Conservation (phyloP, 2,113 vertebrate species). For the Natator depressus region DNA sequence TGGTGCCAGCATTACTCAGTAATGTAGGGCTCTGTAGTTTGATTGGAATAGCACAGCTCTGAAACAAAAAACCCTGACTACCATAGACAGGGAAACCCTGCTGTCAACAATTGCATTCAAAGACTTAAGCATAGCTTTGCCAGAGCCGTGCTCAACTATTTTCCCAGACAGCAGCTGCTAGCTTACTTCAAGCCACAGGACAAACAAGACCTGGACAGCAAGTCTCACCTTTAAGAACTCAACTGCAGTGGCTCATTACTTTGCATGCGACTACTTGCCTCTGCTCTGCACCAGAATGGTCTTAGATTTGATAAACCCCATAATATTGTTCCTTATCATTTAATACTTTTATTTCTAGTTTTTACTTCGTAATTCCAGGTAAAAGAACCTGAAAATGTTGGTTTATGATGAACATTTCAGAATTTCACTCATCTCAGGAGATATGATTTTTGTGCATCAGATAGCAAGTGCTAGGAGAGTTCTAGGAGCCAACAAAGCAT, state of each 20-base stretch:
- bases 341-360: neutral
- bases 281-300: neutral
- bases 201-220: neutral
- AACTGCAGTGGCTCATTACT: neutral
- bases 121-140: neutral
- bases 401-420: neutral
- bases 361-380: neutral
- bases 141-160: accelerated
- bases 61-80: neutral
- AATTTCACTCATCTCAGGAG: neutral
- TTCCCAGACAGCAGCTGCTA: neutral
- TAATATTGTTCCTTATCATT: neutral
- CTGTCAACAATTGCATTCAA: neutral
- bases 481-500: neutral
- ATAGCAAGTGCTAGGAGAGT: neutral
- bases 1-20: neutral
- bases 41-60: neutral
- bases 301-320: neutral
- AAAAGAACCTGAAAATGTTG: neutral
- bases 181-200: accelerated
- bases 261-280: neutral
- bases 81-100: neutral
- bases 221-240: neutral
- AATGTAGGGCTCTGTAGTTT: neutral
- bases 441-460: neutral